These are phyloP conservation scores for Meandrina meandrites DNA, from an alignment of 92 coral and sea anemone species.

Conservation along the genomic window DNA sequence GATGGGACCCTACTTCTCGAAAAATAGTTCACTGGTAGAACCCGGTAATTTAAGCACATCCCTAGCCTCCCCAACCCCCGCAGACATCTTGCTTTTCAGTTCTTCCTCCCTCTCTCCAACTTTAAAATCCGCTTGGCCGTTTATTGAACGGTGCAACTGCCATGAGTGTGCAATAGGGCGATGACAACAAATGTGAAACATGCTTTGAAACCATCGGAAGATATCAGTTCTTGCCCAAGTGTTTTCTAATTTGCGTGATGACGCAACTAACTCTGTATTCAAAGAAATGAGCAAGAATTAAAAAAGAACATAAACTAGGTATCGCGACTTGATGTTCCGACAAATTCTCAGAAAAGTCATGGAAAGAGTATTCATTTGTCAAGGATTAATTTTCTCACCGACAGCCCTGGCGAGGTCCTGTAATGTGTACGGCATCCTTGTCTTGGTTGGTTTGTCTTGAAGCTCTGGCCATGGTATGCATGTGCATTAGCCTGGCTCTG, in stretches of 20 bases:
- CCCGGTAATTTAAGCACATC: background rate
- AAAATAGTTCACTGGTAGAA: background rate
- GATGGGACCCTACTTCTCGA: too few relatives aligned
- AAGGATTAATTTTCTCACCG: background rate
- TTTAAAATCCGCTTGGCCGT: too few relatives aligned
- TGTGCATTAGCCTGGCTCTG: constrained; percentile 44
- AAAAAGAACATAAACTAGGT: too few relatives aligned
- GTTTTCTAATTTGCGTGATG: too few relatives aligned
- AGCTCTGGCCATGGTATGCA: background rate
- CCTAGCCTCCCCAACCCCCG: background rate
- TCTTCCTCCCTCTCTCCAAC: background rate
- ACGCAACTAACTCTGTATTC: too few relatives aligned
- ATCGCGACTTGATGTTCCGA: background rate
- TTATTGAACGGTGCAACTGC: too few relatives aligned
- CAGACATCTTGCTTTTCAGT: background rate
- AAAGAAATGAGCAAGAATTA: too few relatives aligned
- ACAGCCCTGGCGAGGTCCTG: background rate
- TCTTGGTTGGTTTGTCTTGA: background rate
- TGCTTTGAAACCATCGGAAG: too few relatives aligned
- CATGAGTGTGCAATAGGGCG: too few relatives aligned
- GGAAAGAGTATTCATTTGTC: too few relatives aligned
- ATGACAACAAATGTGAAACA: too few relatives aligned
- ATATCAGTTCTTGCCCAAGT: too few relatives aligned
- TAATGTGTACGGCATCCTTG: background rate
- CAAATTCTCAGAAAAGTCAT: background rate